phyloP scores from a whole-genome alignment of 2,113 vertebrate species.

The Antechinus flavipes region DNA sequence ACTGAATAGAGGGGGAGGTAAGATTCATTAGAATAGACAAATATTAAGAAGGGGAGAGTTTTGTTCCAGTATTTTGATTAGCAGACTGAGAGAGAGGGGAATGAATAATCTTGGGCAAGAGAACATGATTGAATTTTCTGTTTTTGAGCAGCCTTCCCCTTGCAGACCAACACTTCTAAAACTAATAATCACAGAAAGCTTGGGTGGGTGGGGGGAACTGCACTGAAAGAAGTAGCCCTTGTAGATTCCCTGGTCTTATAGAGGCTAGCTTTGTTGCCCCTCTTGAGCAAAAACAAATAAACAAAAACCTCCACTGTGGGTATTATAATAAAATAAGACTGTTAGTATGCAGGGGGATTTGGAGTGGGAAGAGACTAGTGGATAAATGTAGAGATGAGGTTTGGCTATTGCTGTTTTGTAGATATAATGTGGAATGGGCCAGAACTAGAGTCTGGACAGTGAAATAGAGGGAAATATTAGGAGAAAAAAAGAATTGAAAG shows the following conservation, averaged over 20 bases:
- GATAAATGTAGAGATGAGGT: neutral
- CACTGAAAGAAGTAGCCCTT: neutral
- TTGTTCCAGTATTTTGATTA: neutral
- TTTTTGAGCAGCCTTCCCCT: neutral
- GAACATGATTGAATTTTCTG: neutral
- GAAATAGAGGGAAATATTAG: neutral
- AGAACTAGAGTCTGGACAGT: neutral
- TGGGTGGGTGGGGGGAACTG: too few species aligned
- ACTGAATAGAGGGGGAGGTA: neutral
- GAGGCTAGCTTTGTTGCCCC: neutral
- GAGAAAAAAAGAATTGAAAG: neutral
- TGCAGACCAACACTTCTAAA: neutral
- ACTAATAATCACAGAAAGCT: neutral
- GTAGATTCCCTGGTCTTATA: neutral
- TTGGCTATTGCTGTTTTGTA: neutral
- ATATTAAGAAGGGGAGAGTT: neutral
- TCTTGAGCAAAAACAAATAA: neutral
- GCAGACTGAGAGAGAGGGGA: neutral
- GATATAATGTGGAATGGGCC: neutral
- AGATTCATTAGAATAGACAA: neutral
- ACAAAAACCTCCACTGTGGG: neutral
- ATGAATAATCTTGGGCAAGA: neutral
- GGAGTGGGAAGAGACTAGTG: neutral
- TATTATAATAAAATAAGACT: neutral
- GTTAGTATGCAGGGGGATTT: neutral